Evolutionary conservation across 2,888 invertebrate species (phyloP).

Genomic region (Microplitis deprimator): DNA sequence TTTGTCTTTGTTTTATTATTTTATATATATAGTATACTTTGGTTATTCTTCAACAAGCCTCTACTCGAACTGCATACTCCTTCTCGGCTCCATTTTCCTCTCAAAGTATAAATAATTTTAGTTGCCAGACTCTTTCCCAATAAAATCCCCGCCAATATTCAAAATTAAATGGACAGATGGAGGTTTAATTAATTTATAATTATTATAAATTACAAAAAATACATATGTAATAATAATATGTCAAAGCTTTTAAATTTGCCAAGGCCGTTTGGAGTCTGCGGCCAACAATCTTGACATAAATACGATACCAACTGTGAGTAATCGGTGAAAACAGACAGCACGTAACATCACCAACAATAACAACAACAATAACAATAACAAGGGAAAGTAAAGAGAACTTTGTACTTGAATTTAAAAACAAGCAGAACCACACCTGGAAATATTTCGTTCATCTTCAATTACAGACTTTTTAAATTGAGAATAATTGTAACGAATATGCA

Average conservation of each 20-base stretch:
- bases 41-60: too few species aligned
- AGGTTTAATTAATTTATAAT: too few species aligned
- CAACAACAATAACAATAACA: not conserved
- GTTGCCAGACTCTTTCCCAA: not conserved
- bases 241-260: conserved; percentile 60
- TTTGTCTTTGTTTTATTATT: too few species aligned
- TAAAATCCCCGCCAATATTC: too few species aligned
- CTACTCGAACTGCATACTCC: too few species aligned
- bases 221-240: conserved; percentile 58
- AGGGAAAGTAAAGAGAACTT: conserved; percentile 10
- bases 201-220: too few species aligned
- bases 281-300: conserved; percentile 62
- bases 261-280: conserved; percentile 52
- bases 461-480: conserved; percentile 26
- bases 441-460: not conserved
- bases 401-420: not conserved
- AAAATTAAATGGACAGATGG: too few species aligned
- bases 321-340: not conserved
- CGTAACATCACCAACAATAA: not conserved
- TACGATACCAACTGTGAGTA: conserved; percentile 46
- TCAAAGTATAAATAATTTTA: too few species aligned
- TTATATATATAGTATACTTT: too few species aligned
- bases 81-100: too few species aligned
- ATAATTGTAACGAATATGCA: too few species aligned
- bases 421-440: conserved; percentile 1